Base-by-base conservation (phyloP, 2,888 invertebrate species). In the Morinoia aosen region DNA sequence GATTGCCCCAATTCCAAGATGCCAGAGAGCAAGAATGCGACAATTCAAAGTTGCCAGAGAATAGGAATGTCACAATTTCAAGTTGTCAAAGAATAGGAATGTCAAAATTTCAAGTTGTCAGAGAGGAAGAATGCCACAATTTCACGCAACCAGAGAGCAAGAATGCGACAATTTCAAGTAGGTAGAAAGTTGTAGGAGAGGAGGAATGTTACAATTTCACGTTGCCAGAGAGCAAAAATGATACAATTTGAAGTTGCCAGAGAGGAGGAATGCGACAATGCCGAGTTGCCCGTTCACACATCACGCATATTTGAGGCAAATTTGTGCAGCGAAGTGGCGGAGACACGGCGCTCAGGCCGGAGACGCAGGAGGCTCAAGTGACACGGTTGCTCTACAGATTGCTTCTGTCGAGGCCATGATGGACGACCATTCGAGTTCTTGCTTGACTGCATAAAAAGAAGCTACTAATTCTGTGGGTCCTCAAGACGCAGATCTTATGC, bases 391-490 rank as follows among this genome's bases (percentile, higher is more conserved):
- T 56, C 93, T 48, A 93, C 93, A 48, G 93, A 93, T 93, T 93
- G 93, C 93, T 93, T 93, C 93, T 93, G 93, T 93, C 93, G 93
- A 14, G 12, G 25, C n/a, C 93, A 93, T 93, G 93, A 93, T 57
- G 93, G 57, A 93, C 48, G 93, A 93, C 48, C 93, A 33, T 48
- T n/a, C n/a, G 48, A 48, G 48, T 93, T 57, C 93, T 93, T 93
- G 93, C 57, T 56, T 57, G 19, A 33, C n/a, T 57, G 93, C 93
- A 57, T 56, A 93, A 93, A 93, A 93, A 93, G 56, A 93, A 93
- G 48, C 56, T 12, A 57, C 93, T 56, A 57, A 93, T 57, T 90
- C 40, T 40, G 40, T 14, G 40, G 39, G 40, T 90, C 16, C 90
- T 40, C 90, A 90, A 12, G 16, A 11, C 90, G 40, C 14, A 48